Evolutionary conservation across 2,888 invertebrate species (phyloP).

Genomic region (Schrankia costaestrigalis): DNA sequence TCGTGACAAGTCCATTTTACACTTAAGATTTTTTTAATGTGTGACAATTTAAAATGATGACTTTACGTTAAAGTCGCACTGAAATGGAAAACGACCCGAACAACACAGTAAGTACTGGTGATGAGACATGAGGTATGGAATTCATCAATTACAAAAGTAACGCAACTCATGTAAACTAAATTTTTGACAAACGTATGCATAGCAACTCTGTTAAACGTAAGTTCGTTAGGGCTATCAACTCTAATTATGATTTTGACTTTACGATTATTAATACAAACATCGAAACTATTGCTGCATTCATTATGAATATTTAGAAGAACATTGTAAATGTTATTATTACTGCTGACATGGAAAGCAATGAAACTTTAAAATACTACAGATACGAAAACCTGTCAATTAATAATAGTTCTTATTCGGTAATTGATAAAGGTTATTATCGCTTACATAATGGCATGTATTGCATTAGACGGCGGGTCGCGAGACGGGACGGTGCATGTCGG

Average conservation of each 20-base stretch:
- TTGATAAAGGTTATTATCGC: too few relatives aligned
- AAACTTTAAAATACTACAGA: too few relatives aligned
- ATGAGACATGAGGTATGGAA: conserved; percentile 3
- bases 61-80: conserved; percentile 64
- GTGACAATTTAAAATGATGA: conserved; percentile 69
- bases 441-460: neutral
- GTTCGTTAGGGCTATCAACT: too few relatives aligned
- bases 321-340: too few relatives aligned
- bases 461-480: conserved; percentile 76
- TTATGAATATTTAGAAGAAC: too few relatives aligned
- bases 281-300: conserved; percentile 36
- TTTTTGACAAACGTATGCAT: neutral
- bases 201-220: too few relatives aligned
- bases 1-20: conserved; percentile 56
- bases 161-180: neutral
- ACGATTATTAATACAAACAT: too few relatives aligned
- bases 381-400: too few relatives aligned
- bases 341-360: too few relatives aligned
- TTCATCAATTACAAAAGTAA: neutral
- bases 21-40: conserved; percentile 60
- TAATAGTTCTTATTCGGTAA: too few relatives aligned
- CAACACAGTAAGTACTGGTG: conserved; percentile 70
- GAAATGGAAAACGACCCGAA: conserved; percentile 78
- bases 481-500: conserved; percentile 88
- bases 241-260: too few relatives aligned